A percentile compares a stretch with the other conserved stretches of the same genome.
Conservation (phyloP, 2,113 vertebrate species). For the Cochlearius cochlearius region DNA sequence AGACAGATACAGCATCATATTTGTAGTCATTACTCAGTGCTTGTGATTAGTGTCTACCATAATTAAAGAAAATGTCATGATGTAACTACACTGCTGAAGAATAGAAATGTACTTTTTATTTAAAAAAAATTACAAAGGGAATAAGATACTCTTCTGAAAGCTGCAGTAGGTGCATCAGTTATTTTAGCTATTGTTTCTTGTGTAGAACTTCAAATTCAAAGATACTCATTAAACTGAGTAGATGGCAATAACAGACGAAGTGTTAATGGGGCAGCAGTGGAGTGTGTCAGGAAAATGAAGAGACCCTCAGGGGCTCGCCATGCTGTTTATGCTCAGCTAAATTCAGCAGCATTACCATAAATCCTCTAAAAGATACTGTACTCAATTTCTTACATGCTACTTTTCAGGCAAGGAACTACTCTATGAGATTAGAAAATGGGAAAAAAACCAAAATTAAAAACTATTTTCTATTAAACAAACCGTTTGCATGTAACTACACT, state of each 20-base stretch:
- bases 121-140: not conserved
- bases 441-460: not conserved
- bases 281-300: constrained; percentile 79
- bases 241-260: constrained; percentile 78
- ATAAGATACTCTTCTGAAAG: not conserved
- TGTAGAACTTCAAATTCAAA: constrained; percentile 64
- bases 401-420: not conserved
- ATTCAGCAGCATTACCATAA: constrained; percentile 62
- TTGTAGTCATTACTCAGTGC: not conserved
- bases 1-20: not conserved
- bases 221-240: constrained; percentile 80
- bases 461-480: not conserved
- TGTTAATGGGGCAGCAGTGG: constrained; percentile 80
- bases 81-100: not conserved
- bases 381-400: not conserved
- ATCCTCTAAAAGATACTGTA: constrained; percentile 66
- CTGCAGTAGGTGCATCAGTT: constrained; percentile 18
- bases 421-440: not conserved
- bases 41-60: not conserved
- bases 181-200: constrained; percentile 58
- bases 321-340: constrained; percentile 68
- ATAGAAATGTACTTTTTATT: not conserved
- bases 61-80: constrained; percentile 16
- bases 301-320: constrained; percentile 76
- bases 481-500: not conserved